Evolutionary conservation across 2,113 vertebrate species (phyloP), one percentile per base, ranked within the genome.

Genomic region (Brachyistius frenatus): DNA sequence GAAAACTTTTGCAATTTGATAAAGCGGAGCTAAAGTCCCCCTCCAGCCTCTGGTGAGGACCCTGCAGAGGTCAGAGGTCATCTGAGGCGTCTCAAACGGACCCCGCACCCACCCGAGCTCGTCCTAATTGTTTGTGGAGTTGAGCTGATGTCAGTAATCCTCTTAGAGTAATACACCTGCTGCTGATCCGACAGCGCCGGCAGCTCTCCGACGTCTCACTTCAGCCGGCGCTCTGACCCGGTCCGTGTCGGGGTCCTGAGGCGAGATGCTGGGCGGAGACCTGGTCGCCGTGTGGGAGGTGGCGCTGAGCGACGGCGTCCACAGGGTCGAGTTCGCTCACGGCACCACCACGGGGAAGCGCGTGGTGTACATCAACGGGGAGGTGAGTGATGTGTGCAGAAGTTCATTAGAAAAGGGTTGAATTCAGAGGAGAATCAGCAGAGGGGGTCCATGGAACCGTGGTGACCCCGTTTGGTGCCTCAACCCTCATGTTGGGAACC

Each of bases 281-380:
- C 79, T 97, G 52, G 97, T 97, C 76, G 98, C 95, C 0, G 83
- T 94, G 63, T 99, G 98, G 98, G 97, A 98, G 52, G 95, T 99
- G 83, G 95, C 95, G 31, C 92, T 99, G 65, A 98, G 96, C 83
- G 98, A 99, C 16, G 95, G 97, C 23, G 81, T 98, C 61, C 95
- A 97, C 91, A 96, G 94, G 91, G 96, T 99, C 55, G 96, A 98
- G 88, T 98, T 99, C 87, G 96, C 97, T 84, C 98, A 99, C 9
- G 97, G 98, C 35, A 99, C 97, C 47, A 97, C 97, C 23, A 96
- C 97, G 8, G 98, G 97, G 77, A 99, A 96, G 81, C 93, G 97
- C 9, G 93, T 99, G 0, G 94, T 99, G 23, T 95, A 94, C 66
- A 89, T 99, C 47, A 96, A 99, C 67, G 96, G 96, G 83, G 96